These are phyloP conservation scores for Invenusta paracnida DNA, from an alignment of 2,888 invertebrate species.

Conservation along the genomic window DNA sequence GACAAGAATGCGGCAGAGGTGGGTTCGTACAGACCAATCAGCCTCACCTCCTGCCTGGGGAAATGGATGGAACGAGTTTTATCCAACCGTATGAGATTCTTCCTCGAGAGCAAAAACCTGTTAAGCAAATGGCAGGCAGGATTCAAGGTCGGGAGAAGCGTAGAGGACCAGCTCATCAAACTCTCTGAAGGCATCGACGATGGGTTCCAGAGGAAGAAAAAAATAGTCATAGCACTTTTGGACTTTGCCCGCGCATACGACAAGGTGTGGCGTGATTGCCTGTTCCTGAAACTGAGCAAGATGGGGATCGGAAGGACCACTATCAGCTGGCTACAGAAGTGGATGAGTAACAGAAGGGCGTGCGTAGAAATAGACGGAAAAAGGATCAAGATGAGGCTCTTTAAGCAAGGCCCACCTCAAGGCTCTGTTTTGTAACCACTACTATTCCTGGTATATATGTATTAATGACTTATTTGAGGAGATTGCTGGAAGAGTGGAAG, in stretches of 20 bases:
- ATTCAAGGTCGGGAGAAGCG: background rate
- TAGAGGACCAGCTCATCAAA: background rate
- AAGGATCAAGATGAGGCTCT: background rate
- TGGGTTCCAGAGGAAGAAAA: background rate
- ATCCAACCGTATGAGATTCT: background rate
- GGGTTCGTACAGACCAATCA: background rate
- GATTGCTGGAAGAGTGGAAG: background rate
- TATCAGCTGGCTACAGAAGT: background rate
- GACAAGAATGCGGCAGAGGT: background rate
- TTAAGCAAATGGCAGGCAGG: background rate
- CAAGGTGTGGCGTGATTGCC: background rate
- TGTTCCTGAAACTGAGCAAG: background rate
- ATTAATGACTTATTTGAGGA: background rate
- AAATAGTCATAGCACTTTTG: too few species aligned
- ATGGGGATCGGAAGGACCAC: background rate
- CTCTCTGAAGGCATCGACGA: background rate
- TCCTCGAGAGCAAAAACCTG: background rate
- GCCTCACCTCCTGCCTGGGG: background rate
- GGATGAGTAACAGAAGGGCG: background rate
- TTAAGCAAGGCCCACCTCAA: background rate
- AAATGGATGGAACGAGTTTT: background rate
- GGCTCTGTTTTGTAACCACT: too few species aligned
- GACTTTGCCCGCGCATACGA: background rate
- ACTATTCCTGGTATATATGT: too few species aligned
- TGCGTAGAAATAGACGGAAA: background rate